Evolutionary conservation across 1,140 invertebrate species (phyloP).

Genomic region (Pseudachorutes palmiensis): DNA sequence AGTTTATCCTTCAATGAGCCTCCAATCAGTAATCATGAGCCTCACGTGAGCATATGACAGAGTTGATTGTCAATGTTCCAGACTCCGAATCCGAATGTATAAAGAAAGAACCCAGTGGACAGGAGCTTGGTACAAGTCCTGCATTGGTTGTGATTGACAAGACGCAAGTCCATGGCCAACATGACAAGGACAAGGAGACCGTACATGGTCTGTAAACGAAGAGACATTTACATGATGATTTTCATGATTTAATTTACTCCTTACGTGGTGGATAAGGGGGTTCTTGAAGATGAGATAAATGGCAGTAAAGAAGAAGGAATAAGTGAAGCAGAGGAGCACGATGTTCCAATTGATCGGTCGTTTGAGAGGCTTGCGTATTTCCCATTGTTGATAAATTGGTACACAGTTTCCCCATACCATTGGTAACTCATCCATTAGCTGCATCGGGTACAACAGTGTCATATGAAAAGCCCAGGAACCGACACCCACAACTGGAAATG

Average conservation of each 20-base stretch:
- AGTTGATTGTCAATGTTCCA: slow-evolving; percentile 46
- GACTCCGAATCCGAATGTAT: slow-evolving; percentile 42
- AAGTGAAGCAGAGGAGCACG: slow-evolving; percentile 37
- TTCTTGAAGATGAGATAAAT: slow-evolving; percentile 41
- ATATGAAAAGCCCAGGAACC: slow-evolving; percentile 49
- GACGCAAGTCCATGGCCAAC: slow-evolving; percentile 37
- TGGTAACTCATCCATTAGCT: slow-evolving; percentile 46
- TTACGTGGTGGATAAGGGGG: slow-evolving; percentile 41
- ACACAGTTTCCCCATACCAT: slow-evolving; percentile 40
- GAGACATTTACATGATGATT: too few relatives aligned
- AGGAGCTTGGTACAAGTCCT: slow-evolving; percentile 37
- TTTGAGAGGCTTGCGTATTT: slow-evolving; percentile 36
- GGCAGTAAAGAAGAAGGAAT: slow-evolving; percentile 41
- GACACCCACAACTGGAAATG: slow-evolving; percentile 43
- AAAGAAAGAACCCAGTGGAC: slow-evolving; percentile 39
- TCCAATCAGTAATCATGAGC: too few relatives aligned
- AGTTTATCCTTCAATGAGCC: too few relatives aligned
- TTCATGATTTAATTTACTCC: too few relatives aligned
- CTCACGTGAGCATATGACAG: slow-evolving; percentile 42
- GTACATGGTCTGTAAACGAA: slow-evolving; percentile 40
- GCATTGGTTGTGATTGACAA: slow-evolving; percentile 39
- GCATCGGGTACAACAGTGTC: slow-evolving; percentile 47
- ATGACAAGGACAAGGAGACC: slow-evolving; percentile 41
- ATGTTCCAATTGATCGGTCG: slow-evolving; percentile 35
- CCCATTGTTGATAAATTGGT: slow-evolving; percentile 36